phyloP scores from a whole-genome alignment of 2,888 invertebrate genomes.

The Spialia ferax region DNA sequence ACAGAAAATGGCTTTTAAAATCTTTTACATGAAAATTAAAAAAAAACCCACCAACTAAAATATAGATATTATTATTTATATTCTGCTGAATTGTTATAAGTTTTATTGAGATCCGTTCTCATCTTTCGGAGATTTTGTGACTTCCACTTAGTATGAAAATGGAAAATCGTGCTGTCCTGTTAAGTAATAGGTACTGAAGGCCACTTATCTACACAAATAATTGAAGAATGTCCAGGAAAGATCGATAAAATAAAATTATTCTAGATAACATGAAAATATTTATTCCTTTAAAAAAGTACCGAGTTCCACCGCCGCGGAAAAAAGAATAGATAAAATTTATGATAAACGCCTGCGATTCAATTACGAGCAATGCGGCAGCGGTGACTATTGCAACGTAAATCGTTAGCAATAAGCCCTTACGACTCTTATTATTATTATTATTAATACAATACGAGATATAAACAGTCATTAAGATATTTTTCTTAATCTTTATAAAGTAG shows the following conservation, averaged over 20 bases:
- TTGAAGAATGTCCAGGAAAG: not conserved
- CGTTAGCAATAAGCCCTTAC: not conserved
- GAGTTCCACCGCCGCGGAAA: not conserved
- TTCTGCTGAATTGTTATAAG: too few species aligned
- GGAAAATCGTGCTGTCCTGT: too few species aligned
- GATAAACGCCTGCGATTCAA: constrained; percentile 79
- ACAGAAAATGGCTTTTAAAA: too few species aligned
- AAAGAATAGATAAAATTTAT: constrained; percentile 53
- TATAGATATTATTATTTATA: too few species aligned
- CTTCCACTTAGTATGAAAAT: too few species aligned
- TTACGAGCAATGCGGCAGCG: constrained; percentile 71
- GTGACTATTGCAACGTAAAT: constrained; percentile 6
- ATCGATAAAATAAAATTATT: not conserved
- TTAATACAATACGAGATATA: not conserved
- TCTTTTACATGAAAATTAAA: too few species aligned
- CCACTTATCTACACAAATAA: too few species aligned
- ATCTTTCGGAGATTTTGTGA: too few species aligned
- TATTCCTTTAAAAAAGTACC: not conserved
- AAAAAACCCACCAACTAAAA: too few species aligned
- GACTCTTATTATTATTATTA: not conserved
- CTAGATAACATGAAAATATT: not conserved
- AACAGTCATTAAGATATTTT: not conserved
- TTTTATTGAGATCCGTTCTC: too few species aligned
- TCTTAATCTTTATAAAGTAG: too few species aligned
- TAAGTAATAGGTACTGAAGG: too few species aligned